phyloP scores from a whole-genome alignment of 1,140 invertebrate genomes.

The Homalodisca vitripennis region DNA sequence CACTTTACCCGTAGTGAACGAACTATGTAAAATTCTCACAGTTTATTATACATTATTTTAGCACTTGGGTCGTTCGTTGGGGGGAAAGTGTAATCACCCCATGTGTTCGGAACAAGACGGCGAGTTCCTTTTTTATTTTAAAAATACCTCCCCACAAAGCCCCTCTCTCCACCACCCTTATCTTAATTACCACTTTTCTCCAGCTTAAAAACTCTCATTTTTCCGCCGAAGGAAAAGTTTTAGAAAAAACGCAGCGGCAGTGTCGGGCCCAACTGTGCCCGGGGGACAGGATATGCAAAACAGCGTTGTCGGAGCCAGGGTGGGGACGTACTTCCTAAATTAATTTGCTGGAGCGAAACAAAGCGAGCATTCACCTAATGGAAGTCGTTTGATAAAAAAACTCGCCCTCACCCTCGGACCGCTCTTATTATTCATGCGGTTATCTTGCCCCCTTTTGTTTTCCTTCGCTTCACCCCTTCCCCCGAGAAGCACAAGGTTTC shows the following conservation, averaged over 20 bases:
- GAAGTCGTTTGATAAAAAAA: conserved; percentile 32
- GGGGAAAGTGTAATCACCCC: too few species aligned
- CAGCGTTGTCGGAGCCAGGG: not conserved
- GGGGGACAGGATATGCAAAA: conserved; percentile 28
- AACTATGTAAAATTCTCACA: too few species aligned
- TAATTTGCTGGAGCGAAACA: conserved; percentile 30
- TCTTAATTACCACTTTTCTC: conserved; percentile 30
- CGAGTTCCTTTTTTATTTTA: conserved; percentile 11
- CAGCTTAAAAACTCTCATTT: conserved; percentile 26
- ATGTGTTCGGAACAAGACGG: too few species aligned
- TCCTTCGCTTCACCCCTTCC: conserved; percentile 42
- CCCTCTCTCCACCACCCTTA: not conserved
- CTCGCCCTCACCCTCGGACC: not conserved
- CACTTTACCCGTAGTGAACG: too few species aligned
- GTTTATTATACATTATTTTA: too few species aligned
- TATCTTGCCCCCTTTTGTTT: conserved; percentile 42
- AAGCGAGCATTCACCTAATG: conserved; percentile 29
- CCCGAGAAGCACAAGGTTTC: too few species aligned
- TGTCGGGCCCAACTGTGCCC: conserved; percentile 21
- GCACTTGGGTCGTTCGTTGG: too few species aligned
- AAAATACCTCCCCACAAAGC: not conserved
- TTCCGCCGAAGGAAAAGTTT: conserved; percentile 22
- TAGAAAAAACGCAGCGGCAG: conserved; percentile 11
- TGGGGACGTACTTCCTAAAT: conserved; percentile 22
- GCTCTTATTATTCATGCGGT: conserved; percentile 30